Base-by-base conservation (phyloP, 2,888 invertebrate genomes). In the Eulithis testata region DNA sequence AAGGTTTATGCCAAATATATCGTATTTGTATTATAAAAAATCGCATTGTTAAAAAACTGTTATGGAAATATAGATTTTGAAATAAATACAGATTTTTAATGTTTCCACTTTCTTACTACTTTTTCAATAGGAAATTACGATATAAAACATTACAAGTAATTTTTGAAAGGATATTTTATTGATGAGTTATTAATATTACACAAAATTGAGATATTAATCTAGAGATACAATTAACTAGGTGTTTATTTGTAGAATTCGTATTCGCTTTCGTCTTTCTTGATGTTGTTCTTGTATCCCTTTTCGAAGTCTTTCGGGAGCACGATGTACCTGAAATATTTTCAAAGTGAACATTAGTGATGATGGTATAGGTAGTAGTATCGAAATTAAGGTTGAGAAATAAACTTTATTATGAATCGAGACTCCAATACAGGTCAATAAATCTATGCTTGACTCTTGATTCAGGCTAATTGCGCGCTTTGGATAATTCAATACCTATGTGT, bases 221-320 rank as follows among this genome's bases (percentile, higher is more conserved):
- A 52, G n/a, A 53, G 51, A 62, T n/a, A 58, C 21, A 59, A 65
- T 58, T 71, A 61, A 43, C 53, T 71, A 68, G 45, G 59, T 49
- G 60, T 81, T 95, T 98, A 99, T 95, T 99, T 99, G 92, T 99
- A 99, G 94, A 99, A 99, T 88, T 99, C 99, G 83, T 99, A 99
- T 94, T 99, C 99, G 79, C 98, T 97, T 88, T 99, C 99, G 89
- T 99, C 99, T 87, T 99, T 99, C 94, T 99, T 99, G 83, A 99
- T 99, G 84, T 99, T 99, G 85, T 99, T 99, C 87, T 99, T 99
- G 94, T 99, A 99, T 45, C 99, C 99, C 87, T 99, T 99, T 86
- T 99, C 99, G 82, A 99, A 99, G 93, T 99, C 99, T 93, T 99
- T 99, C 6, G 98, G 97, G 62, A 99, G 94, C 4, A 99, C 99